Percentiles rank a stretch among this genome's conserved stretches.
These are phyloP conservation scores for Daboia siamensis DNA, from an alignment of 2,113 vertebrate genomes.

Conservation along the genomic window DNA sequence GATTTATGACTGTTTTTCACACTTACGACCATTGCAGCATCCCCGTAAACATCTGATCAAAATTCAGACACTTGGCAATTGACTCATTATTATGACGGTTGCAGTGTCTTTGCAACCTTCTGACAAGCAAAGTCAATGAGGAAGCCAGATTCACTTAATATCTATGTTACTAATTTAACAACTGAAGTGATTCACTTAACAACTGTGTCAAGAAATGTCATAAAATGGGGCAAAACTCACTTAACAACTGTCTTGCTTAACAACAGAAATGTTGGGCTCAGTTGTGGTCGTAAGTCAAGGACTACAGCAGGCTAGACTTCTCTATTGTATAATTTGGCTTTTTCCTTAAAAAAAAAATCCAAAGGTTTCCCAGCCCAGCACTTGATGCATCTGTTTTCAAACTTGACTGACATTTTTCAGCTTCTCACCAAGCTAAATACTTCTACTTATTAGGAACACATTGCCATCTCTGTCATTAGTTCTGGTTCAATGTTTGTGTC, in stretches of 20 bases:
- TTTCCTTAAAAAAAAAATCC: neutral
- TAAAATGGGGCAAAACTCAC: neutral
- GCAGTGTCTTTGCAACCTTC: neutral
- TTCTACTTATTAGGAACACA: neutral
- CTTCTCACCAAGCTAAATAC: neutral
- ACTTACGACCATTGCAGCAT: neutral
- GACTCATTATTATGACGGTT: neutral
- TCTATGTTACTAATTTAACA: neutral
- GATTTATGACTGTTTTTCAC: neutral
- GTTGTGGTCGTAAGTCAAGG: neutral
- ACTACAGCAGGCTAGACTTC: neutral
- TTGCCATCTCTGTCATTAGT: neutral
- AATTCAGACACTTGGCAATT: neutral
- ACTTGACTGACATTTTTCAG: neutral
- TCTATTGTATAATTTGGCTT: neutral
- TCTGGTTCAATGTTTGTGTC: slow-evolving; percentile 2
- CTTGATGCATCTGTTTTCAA: neutral
- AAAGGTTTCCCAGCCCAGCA: neutral
- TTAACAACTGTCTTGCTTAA: neutral
- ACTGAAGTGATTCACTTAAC: neutral
- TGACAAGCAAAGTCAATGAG: neutral
- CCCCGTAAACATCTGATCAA: neutral
- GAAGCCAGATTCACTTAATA: neutral
- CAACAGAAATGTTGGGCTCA: neutral
- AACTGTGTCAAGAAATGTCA: neutral